Percentiles rank a stretch among this genome's conserved stretches.
phyloP scores from a whole-genome alignment of 2,113 vertebrate species.

The Zeus faber region DNA sequence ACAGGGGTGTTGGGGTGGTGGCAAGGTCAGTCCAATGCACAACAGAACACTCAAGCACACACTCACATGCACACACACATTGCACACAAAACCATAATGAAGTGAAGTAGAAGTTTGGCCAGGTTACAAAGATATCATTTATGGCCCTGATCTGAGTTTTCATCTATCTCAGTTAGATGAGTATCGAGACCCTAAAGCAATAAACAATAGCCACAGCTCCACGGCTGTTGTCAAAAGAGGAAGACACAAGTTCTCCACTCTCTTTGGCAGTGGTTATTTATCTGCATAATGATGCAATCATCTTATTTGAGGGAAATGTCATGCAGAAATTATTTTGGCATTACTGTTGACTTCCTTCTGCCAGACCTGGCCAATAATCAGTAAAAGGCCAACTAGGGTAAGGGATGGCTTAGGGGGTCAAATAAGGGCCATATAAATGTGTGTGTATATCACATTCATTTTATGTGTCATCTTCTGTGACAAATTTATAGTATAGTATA shows the following conservation, averaged over 20 bases:
- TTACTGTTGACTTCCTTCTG: background rate
- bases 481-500: too few relatives aligned
- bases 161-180: slow-evolving; percentile 18
- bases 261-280: slow-evolving; percentile 28
- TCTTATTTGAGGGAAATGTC: slow-evolving; percentile 27
- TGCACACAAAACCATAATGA: slow-evolving; percentile 8
- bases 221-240: too few relatives aligned
- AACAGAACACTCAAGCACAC: background rate
- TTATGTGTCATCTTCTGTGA: too few relatives aligned
- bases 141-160: slow-evolving; percentile 14
- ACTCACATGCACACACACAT: background rate
- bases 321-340: slow-evolving; percentile 22
- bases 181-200: slow-evolving; percentile 29
- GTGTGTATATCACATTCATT: too few relatives aligned
- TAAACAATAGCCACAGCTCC: slow-evolving; percentile 12
- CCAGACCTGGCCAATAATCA: slow-evolving; percentile 4
- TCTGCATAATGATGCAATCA: slow-evolving; percentile 34
- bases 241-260: background rate
- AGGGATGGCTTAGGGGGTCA: too few relatives aligned
- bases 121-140: slow-evolving; percentile 22
- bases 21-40: background rate
- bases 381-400: too few relatives aligned
- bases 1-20: too few relatives aligned
- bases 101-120: slow-evolving; percentile 18
- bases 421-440: too few relatives aligned